A percentile compares a stretch with the other conserved stretches of the same genome.
These are phyloP conservation scores for Zele albiditarsus DNA, from an alignment of 2,888 invertebrate species.

Conservation along the genomic window DNA sequence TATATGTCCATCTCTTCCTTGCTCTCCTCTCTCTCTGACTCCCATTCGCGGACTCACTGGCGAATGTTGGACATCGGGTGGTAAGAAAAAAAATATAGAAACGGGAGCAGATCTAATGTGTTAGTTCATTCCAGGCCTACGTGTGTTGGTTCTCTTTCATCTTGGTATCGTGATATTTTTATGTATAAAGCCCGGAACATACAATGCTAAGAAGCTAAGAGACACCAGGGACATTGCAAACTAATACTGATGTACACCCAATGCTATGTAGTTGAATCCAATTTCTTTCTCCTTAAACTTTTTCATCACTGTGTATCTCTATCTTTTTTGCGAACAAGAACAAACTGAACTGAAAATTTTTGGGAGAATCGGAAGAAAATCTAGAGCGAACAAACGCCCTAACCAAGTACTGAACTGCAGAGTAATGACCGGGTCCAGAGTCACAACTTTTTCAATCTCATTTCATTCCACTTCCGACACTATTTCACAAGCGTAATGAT, in stretches of 20 bases:
- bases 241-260: constrained; percentile 57
- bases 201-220: constrained; percentile 62
- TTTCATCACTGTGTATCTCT: constrained; percentile 28
- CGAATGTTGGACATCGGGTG: constrained; percentile 1
- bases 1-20: constrained; percentile 21
- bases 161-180: constrained; percentile 61
- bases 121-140: constrained; percentile 46
- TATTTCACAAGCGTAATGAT: background rate
- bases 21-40: constrained; percentile 45
- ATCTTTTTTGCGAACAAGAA: constrained; percentile 3
- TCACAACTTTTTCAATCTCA: too few species aligned
- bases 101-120: constrained; percentile 27
- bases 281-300: constrained; percentile 23
- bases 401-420: too few species aligned
- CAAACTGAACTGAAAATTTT: too few species aligned
- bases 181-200: constrained; percentile 33
- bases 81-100: background rate
- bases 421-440: too few species aligned
- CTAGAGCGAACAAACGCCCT: too few species aligned
- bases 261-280: constrained; percentile 56
- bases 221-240: constrained; percentile 64
- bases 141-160: constrained; percentile 56
- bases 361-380: too few species aligned
- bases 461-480: too few species aligned
- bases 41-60: constrained; percentile 27